Conservation (phyloP, 2,888 invertebrate species). For the Eupithecia inturbata region DNA sequence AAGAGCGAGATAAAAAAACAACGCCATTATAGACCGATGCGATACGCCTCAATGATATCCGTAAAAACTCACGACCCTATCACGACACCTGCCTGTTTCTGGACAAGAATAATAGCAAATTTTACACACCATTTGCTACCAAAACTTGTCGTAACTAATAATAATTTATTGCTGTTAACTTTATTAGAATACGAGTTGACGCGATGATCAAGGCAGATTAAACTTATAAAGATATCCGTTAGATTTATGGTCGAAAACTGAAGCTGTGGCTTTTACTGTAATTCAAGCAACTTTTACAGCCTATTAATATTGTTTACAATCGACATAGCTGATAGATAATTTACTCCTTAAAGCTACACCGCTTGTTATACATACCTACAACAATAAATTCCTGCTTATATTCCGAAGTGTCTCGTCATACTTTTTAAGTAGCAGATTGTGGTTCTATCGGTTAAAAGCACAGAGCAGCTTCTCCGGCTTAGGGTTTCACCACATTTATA, state of each 20-base stretch:
- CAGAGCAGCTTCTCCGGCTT: neutral
- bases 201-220: neutral
- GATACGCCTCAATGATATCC: conserved; percentile 51
- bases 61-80: conserved; percentile 61
- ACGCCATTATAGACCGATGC: conserved; percentile 45
- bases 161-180: conserved; percentile 22
- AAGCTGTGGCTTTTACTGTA: neutral
- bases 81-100: conserved; percentile 63
- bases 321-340: neutral
- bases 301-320: neutral
- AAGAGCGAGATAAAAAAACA: conserved; percentile 37
- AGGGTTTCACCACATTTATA: neutral
- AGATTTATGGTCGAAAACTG: neutral
- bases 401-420: neutral
- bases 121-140: conserved; percentile 51
- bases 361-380: neutral
- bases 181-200: conserved; percentile 21
- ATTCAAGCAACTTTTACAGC: neutral
- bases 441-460: neutral
- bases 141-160: conserved; percentile 25
- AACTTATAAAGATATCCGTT: conserved; percentile 5
- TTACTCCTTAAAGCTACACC: neutral
- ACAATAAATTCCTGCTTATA: neutral
- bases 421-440: neutral
- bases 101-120: conserved; percentile 58